Percentiles rank a stretch among this genome's conserved stretches.
Evolutionary conservation across 2,888 invertebrate genomes (phyloP).

Genomic region (Apantesis nais): DNA sequence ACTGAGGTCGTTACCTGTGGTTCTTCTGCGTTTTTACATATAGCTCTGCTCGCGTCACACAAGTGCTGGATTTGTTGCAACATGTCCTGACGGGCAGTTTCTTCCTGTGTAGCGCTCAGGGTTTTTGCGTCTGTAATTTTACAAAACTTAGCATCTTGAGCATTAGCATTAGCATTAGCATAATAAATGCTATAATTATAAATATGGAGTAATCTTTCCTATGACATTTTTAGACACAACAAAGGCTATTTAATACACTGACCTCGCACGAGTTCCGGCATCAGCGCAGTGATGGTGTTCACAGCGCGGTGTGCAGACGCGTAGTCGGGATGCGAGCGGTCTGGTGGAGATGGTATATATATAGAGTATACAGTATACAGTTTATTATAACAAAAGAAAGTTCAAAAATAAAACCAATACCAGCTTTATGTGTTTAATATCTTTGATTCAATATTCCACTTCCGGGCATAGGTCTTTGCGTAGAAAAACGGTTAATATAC

Average conservation of each 20-base stretch:
- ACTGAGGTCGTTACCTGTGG: constrained; percentile 19
- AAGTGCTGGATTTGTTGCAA: constrained; percentile 21
- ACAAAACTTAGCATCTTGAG: too few relatives aligned
- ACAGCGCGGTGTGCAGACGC: constrained; percentile 39
- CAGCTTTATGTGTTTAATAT: too few relatives aligned
- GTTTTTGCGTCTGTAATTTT: constrained; percentile 6
- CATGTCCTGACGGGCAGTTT: constrained; percentile 4
- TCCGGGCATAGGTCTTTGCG: too few relatives aligned
- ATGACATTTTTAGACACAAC: too few relatives aligned
- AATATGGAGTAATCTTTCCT: too few relatives aligned
- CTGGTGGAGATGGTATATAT: background rate
- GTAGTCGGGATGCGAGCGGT: constrained; percentile 40
- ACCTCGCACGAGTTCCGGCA: constrained; percentile 39
- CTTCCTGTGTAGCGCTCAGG: constrained; percentile 17
- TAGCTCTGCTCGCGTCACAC: constrained; percentile 29
- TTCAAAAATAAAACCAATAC: too few relatives aligned
- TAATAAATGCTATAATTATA: too few relatives aligned
- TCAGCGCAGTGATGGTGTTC: constrained; percentile 28
- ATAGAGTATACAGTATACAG: constrained; percentile 3
- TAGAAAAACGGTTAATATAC: too few relatives aligned
- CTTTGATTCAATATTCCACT: too few relatives aligned
- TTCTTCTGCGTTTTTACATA: constrained; percentile 29
- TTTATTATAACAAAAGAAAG: background rate
- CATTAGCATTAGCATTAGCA: background rate
- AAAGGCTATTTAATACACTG: constrained; percentile 11